Evolutionary conservation across 2,888 invertebrate genomes (phyloP).

Genomic region (Mylabris sibirica): DNA sequence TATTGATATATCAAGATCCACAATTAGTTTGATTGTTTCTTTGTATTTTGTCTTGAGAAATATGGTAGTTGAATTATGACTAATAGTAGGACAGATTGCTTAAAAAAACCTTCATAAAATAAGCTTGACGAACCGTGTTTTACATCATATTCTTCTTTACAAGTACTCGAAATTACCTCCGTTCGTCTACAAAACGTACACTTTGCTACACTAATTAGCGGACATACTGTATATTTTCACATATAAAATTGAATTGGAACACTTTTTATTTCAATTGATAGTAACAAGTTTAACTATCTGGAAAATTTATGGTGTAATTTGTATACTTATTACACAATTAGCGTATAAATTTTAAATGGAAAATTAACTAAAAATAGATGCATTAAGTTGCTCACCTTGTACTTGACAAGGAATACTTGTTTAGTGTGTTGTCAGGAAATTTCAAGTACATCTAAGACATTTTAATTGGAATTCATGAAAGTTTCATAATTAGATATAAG

Average conservation of each 20-base stretch:
- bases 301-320: slow-evolving; percentile 27
- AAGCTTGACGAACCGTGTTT: too few relatives aligned
- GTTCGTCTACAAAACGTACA: too few relatives aligned
- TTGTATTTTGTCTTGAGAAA: too few relatives aligned
- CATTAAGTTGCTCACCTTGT: background rate
- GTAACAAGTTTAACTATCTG: background rate
- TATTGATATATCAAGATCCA: too few relatives aligned
- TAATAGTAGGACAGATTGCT: too few relatives aligned
- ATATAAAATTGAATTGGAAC: background rate
- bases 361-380: slow-evolving; percentile 3
- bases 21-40: too few relatives aligned
- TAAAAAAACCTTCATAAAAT: too few relatives aligned
- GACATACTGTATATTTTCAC: background rate
- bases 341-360: slow-evolving; percentile 3
- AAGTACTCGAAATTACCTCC: too few relatives aligned
- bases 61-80: too few relatives aligned
- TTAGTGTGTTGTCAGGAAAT: slow-evolving; percentile 12
- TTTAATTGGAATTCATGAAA: slow-evolving; percentile 10
- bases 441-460: slow-evolving; percentile 10
- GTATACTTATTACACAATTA: slow-evolving; percentile 19
- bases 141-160: too few relatives aligned
- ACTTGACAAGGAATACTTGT: slow-evolving; percentile 9
- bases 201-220: background rate
- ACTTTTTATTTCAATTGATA: background rate
- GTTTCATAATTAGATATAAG: slow-evolving; percentile 14